These are phyloP conservation scores for Phrynocephalus forsythii DNA, from an alignment of 2,797 vertebrate species.

Conservation along the genomic window DNA sequence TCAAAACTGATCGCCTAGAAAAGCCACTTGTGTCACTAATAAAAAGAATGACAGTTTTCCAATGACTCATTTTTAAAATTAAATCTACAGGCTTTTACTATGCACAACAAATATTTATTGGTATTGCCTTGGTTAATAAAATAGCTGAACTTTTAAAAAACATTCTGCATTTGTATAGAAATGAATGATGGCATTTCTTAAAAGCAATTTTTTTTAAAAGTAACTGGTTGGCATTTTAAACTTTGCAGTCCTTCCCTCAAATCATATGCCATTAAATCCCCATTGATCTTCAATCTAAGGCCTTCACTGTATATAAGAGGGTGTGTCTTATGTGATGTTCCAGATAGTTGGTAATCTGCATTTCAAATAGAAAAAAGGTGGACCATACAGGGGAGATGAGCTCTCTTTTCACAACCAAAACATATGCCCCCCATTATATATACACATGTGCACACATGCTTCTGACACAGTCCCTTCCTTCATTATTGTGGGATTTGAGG, in stretches of 20 bases:
- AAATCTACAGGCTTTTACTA: slow-evolving; percentile 74
- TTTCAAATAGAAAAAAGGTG: slow-evolving; percentile 54
- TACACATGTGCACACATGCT: no score
- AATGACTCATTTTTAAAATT: slow-evolving; percentile 73
- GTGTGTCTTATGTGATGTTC: not conserved
- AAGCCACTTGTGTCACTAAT: slow-evolving; percentile 3
- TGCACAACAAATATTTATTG: slow-evolving; percentile 78
- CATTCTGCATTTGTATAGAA: slow-evolving; percentile 80
- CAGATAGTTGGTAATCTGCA: slow-evolving; percentile 56
- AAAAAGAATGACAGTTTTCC: slow-evolving; percentile 39
- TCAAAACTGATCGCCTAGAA: not conserved
- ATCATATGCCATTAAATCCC: not conserved
- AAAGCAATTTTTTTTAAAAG: slow-evolving; percentile 64
- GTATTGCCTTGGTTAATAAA: slow-evolving; percentile 85
- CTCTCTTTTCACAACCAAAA: slow-evolving; percentile 47
- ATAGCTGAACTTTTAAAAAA: slow-evolving; percentile 79
- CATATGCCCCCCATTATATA: not conserved
- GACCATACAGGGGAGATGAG: slow-evolving; percentile 55
- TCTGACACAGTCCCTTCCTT: not conserved
- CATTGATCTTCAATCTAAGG: not conserved
- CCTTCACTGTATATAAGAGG: not conserved
- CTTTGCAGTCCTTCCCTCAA: not conserved
- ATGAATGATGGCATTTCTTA: slow-evolving; percentile 70
- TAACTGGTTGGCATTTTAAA: slow-evolving; percentile 48
- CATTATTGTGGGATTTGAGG: slow-evolving; percentile 19